These are phyloP conservation scores for Dicaeum eximium DNA, from an alignment of 2,113 vertebrate genomes.

Conservation along the genomic window DNA sequence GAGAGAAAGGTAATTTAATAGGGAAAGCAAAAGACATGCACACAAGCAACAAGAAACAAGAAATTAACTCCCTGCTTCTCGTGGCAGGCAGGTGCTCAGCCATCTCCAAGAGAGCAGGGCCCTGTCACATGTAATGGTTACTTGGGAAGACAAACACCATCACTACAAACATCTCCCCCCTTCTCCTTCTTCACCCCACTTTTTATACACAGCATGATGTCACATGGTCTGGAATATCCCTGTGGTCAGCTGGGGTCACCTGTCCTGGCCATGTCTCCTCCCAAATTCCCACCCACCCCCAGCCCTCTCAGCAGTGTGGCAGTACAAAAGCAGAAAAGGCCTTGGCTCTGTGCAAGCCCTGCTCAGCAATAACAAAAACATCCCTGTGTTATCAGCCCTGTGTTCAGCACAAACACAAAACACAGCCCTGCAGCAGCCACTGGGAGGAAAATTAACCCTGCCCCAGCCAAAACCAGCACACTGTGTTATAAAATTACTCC, in stretches of 20 bases:
- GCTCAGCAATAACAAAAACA: neutral
- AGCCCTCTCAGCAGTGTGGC: neutral
- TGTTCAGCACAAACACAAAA: neutral
- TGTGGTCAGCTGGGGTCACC: neutral
- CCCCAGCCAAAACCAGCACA: neutral
- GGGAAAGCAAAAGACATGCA: neutral
- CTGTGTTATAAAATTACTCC: neutral
- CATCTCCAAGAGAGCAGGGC: neutral
- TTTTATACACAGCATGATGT: fast-evolving
- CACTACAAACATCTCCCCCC: fast-evolving
- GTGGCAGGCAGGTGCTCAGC: neutral
- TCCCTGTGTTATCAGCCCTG: neutral
- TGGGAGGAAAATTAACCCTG: neutral
- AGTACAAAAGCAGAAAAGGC: neutral
- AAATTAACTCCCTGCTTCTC: neutral
- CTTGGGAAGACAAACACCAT: neutral
- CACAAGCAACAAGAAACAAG: neutral
- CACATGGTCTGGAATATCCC: neutral
- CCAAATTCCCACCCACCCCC: neutral
- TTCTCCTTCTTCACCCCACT: neutral
- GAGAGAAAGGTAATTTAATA: neutral
- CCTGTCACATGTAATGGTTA: neutral
- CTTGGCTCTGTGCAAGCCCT: neutral
- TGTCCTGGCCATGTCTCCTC: neutral
- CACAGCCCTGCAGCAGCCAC: neutral